Base-by-base conservation (phyloP, 2,113 vertebrate species). In the Hippotragus niger region DNA sequence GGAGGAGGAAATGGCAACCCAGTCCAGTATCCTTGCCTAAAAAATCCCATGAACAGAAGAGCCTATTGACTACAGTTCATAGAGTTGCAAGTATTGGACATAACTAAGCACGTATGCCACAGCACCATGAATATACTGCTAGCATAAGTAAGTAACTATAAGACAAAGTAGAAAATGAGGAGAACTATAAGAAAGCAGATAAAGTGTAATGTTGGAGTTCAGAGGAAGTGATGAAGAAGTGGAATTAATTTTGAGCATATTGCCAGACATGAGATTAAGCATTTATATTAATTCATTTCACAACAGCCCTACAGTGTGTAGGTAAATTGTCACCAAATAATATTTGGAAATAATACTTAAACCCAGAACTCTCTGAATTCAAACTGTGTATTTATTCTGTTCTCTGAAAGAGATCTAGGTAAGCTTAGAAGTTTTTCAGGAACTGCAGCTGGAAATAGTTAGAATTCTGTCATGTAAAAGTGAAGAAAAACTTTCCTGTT, bases 341-440 rank as follows among this genome's bases (percentile, higher is more conserved):
- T 17, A 45, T 93, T 90, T 97, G 43, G 40, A 90, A 93, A 33
- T 80, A 58, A 29, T 5, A 81, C 67, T 95, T 93, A 93, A 95
- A 81, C 7, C 3, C 45, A 81, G 43, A 93, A 87, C 31, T 45
- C 16, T 47, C 80, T 91, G 33, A 89, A 36, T 93, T 53, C 43
- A 90, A 90, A 71, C 57, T 67, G 17, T 90, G 36, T 90, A 29
- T 50, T 81, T 45, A 87, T 87, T 90, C 71, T 60, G n/a, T 11
- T 71, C 21, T 83, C 82, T 88, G 57, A 40, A 55, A 76, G 45
- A 94, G 17, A 91, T 91, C 36, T 33, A 40, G 43, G 52, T 88
- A 95, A 81, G 52, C n/a, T 71, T 86, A 90, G 25, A 67, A n/a
- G 7, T 64, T 78, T 58, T 71, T n/a, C 16, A 58, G 43, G 17